A percentile compares a stretch with the other conserved stretches of the same genome.
phyloP scores from a whole-genome alignment of 1,140 invertebrate genomes.

The Lepidurus couesii region DNA sequence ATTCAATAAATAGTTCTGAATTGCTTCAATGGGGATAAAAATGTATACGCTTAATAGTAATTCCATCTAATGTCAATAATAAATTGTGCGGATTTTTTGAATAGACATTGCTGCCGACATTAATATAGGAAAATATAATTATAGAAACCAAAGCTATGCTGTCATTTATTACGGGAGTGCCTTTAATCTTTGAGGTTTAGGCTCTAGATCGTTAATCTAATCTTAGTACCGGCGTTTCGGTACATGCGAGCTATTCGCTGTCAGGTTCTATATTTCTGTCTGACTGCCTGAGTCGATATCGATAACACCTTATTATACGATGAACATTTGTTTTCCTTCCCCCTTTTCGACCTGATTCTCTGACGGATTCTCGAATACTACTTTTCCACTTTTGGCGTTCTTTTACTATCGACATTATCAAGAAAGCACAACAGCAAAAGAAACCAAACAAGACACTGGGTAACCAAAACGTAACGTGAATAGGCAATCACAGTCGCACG shows the following conservation, averaged over 20 bases:
- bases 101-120: too few relatives aligned
- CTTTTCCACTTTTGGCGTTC: not conserved
- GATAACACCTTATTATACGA: not conserved
- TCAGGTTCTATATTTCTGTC: not conserved
- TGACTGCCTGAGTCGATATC: not conserved
- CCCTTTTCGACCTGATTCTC: not conserved
- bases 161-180: too few relatives aligned
- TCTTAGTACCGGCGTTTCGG: not conserved
- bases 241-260: not conserved
- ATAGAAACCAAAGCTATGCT: too few relatives aligned
- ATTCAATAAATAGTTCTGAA: too few relatives aligned
- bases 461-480: not conserved
- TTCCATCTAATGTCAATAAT: too few relatives aligned
- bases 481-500: not conserved
- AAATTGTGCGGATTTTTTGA: too few relatives aligned
- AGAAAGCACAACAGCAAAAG: not conserved
- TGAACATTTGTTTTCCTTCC: too few relatives aligned
- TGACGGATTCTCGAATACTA: not conserved
- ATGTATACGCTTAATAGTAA: too few relatives aligned
- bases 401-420: not conserved
- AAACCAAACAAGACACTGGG: not conserved
- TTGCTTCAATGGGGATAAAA: too few relatives aligned
- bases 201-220: not conserved
- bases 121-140: too few relatives aligned
- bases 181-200: too few relatives aligned